Evolutionary conservation across 2,797 vertebrate genomes (phyloP).

Genomic region (Esox masquinongy): DNA sequence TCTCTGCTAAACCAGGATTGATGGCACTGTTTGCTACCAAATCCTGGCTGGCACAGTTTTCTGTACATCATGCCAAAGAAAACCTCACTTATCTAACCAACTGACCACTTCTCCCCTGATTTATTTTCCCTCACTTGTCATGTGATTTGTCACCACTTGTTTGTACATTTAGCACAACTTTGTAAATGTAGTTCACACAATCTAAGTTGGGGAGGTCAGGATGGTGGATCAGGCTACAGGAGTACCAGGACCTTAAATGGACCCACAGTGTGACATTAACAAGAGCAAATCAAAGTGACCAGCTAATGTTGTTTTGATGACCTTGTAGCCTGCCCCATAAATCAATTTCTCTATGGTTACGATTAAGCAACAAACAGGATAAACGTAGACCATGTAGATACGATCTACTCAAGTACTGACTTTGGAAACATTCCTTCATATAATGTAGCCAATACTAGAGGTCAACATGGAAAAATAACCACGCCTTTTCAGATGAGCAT

Average conservation of each 20-base stretch:
- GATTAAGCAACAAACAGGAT: conserved; percentile 33
- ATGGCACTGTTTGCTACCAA: not conserved
- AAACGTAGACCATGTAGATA: conserved; percentile 30
- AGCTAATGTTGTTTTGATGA: not conserved
- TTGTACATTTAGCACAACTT: not conserved
- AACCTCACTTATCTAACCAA: not conserved
- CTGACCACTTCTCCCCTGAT: not conserved
- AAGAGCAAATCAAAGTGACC: not conserved
- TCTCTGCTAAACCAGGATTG: not conserved
- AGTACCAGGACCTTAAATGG: not conserved
- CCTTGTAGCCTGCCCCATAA: not conserved
- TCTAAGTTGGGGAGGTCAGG: not conserved
- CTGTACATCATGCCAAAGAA: not conserved
- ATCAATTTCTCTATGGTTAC: conserved; percentile 11
- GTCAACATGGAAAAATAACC: too few species aligned
- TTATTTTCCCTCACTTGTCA: not conserved
- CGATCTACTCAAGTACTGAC: conserved; percentile 32
- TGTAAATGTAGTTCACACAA: not conserved
- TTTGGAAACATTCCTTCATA: too few species aligned
- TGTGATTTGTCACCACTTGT: not conserved
- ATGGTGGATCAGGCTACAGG: not conserved
- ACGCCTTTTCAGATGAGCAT: too few species aligned
- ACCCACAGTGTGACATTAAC: not conserved
- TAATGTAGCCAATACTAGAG: too few species aligned
- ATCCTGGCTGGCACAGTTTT: not conserved